Percentiles rank a stretch among this genome's conserved stretches.
These are phyloP conservation scores for Ceraclea dissimilis DNA, from an alignment of 2,888 invertebrate genomes.

Conservation along the genomic window DNA sequence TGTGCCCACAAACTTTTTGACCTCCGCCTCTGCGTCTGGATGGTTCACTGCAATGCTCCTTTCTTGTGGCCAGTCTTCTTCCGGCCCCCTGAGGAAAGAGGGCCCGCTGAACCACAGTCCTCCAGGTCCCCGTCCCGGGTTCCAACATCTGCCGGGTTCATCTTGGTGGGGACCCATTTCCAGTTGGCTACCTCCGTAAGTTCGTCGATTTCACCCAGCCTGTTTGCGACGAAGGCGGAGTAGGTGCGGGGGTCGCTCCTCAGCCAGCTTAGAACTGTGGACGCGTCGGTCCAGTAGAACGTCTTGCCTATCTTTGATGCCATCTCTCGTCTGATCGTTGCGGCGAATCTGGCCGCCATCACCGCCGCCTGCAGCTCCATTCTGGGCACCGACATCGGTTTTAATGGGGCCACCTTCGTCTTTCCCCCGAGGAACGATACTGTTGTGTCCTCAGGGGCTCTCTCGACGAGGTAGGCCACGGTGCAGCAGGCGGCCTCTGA, in stretches of 20 bases:
- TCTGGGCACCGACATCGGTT: conserved; percentile 6
- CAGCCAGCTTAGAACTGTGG: conserved; percentile 19
- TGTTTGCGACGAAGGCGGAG: conserved; percentile 22
- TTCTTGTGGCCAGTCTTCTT: neutral
- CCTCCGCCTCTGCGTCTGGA: too few species aligned
- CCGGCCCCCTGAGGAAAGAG: neutral
- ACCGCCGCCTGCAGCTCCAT: conserved; percentile 15
- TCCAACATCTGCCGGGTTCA: too few species aligned
- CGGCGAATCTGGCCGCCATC: conserved; percentile 14
- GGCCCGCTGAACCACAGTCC: neutral
- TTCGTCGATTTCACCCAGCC: conserved; percentile 21
- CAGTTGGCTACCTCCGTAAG: conserved; percentile 6
- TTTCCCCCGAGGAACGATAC: conserved; percentile 2
- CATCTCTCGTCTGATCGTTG: conserved; percentile 7
- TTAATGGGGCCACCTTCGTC: conserved; percentile 10
- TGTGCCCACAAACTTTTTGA: too few species aligned
- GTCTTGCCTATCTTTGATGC: neutral
- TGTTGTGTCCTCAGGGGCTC: neutral
- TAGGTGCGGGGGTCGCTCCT: conserved; percentile 9
- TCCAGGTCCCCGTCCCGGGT: neutral
- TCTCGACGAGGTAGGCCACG: conserved; percentile 11
- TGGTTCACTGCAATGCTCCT: neutral
- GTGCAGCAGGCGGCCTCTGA: conserved; percentile 18
- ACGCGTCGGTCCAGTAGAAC: conserved; percentile 19
- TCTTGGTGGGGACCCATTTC: neutral